Evolutionary conservation across 2,888 invertebrate species (phyloP).

Genomic region (Heterodera filipjevi): DNA sequence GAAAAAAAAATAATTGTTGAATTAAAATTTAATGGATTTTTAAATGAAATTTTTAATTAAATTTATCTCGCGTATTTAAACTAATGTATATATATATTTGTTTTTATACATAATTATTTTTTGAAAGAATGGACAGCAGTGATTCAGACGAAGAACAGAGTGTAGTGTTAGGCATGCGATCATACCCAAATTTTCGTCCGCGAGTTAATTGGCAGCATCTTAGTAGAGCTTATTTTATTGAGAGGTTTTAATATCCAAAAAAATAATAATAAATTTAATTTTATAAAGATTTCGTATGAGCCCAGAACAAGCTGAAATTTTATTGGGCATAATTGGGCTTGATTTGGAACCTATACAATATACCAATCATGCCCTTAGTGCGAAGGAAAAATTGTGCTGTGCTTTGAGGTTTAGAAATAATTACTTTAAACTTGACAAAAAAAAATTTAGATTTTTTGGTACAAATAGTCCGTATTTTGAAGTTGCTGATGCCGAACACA

Average conservation of each 20-base stretch:
- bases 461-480: neutral
- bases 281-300: neutral
- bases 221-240: neutral
- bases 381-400: neutral
- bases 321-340: neutral
- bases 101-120: neutral
- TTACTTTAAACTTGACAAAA: neutral
- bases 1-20: neutral
- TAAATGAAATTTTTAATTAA: neutral
- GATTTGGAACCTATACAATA: neutral
- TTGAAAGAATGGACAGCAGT: neutral
- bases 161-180: neutral
- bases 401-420: neutral
- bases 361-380: neutral
- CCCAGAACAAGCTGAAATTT: neutral
- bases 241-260: neutral
- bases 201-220: neutral
- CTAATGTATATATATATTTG: no score
- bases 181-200: neutral
- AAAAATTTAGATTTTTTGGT: neutral
- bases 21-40: neutral
- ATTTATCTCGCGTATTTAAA: no score
- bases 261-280: neutral
- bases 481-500: neutral
- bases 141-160: neutral